phyloP scores from a whole-genome alignment of 2,113 vertebrate genomes.

The Oxyura jamaicensis region DNA sequence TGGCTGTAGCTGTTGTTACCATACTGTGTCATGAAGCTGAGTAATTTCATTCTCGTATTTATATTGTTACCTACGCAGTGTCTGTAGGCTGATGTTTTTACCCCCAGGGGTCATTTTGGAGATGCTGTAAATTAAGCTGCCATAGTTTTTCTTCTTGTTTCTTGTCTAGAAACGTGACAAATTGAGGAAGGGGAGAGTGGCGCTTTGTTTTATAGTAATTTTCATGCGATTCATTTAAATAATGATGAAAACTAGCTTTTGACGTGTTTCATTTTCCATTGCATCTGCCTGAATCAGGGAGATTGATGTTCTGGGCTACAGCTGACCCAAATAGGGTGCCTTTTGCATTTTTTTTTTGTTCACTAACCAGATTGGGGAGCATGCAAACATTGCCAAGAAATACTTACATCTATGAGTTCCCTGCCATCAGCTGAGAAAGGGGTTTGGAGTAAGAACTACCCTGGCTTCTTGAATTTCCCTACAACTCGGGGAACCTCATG shows the following conservation, averaged over 20 bases:
- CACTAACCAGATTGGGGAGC: accelerated
- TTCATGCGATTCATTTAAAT: neutral
- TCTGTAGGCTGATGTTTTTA: neutral
- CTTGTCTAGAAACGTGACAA: neutral
- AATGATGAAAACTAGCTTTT: neutral
- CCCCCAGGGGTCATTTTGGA: neutral
- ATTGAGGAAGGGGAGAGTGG: neutral
- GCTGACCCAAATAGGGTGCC: neutral
- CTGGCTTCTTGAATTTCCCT: neutral
- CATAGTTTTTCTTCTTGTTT: neutral
- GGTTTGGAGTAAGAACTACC: neutral
- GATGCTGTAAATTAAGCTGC: neutral
- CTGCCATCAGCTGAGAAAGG: neutral
- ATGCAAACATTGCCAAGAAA: neutral
- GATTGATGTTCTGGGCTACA: neutral
- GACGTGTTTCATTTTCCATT: neutral
- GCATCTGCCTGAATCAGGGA: neutral
- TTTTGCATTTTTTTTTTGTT: neutral
- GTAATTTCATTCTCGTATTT: conserved; percentile 7
- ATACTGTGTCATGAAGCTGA: neutral
- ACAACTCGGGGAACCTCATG: neutral
- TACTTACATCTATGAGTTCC: neutral
- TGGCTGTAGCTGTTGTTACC: conserved; percentile 1
- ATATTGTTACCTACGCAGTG: neutral
- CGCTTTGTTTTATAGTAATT: neutral